phyloP scores from a whole-genome alignment of 2,797 vertebrate species.

The Coracias cyanogaster region DNA sequence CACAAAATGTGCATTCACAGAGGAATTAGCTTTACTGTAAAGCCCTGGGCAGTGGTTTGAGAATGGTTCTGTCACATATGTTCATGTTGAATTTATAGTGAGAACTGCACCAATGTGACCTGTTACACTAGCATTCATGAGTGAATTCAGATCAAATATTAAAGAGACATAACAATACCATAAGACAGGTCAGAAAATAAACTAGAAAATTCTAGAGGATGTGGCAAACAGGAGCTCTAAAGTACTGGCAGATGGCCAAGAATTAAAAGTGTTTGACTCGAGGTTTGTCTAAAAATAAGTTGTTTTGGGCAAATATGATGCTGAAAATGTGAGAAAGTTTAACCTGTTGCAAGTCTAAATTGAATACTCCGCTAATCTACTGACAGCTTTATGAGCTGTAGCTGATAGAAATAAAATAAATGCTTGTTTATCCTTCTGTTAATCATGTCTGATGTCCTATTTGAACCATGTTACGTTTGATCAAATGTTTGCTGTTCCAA shows the following conservation, averaged over 20 bases:
- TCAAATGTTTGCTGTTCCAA: constrained; percentile 4
- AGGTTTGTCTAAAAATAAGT: neutral
- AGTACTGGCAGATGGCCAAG: neutral
- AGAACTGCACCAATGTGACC: neutral
- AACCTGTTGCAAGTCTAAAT: neutral
- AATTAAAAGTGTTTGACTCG: neutral
- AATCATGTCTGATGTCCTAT: neutral
- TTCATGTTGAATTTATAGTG: neutral
- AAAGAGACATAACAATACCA: neutral
- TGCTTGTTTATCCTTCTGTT: neutral
- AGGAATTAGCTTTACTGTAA: neutral
- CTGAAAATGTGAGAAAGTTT: neutral
- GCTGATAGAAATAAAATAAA: constrained; percentile 26
- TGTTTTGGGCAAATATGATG: neutral
- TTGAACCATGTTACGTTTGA: neutral
- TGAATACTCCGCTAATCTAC: neutral
- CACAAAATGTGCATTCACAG: neutral
- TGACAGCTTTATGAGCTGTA: neutral
- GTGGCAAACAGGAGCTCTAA: neutral
- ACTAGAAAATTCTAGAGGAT: neutral
- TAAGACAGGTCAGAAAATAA: neutral
- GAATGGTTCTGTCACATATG: neutral
- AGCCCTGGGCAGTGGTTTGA: neutral
- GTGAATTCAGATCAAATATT: neutral
- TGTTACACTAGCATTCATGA: neutral